Evolutionary conservation across 2,113 vertebrate species (phyloP).

Genomic region (Cheilinus undulatus): DNA sequence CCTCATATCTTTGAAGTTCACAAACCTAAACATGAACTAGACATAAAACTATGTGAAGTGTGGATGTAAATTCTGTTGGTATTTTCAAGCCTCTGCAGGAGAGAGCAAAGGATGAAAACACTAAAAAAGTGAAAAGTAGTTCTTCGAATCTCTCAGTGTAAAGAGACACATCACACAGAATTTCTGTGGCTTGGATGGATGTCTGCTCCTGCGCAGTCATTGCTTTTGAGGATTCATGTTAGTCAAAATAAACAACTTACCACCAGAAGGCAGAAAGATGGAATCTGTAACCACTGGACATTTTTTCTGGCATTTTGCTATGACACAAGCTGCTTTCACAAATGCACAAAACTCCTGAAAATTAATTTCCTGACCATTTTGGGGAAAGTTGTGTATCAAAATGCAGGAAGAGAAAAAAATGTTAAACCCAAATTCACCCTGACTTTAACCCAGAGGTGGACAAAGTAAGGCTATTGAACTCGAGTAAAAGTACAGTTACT

Average conservation of each 20-base stretch:
- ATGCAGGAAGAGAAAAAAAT: no score
- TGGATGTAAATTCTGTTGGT: not conserved
- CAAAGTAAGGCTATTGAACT: no score
- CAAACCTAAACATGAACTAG: conserved; percentile 15
- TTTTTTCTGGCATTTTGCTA: no score
- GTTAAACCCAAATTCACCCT: no score
- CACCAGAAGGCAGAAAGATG: not conserved
- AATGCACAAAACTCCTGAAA: no score
- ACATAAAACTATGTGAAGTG: not conserved
- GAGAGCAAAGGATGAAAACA: not conserved
- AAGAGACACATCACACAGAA: not conserved
- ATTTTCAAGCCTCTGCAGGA: not conserved
- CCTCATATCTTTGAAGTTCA: conserved; percentile 27
- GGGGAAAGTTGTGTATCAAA: no score
- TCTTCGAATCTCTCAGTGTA: not conserved
- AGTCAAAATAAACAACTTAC: not conserved
- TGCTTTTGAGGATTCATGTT: not conserved
- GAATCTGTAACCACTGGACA: no score
- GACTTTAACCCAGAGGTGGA: no score
- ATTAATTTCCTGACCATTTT: no score
- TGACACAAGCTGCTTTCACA: no score
- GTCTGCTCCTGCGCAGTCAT: not conserved
- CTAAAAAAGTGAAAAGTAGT: not conserved
- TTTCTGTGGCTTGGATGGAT: not conserved
- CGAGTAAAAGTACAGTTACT: no score